Evolutionary conservation across 2,888 invertebrate species (phyloP).

Genomic region (Coenonympha arcania): DNA sequence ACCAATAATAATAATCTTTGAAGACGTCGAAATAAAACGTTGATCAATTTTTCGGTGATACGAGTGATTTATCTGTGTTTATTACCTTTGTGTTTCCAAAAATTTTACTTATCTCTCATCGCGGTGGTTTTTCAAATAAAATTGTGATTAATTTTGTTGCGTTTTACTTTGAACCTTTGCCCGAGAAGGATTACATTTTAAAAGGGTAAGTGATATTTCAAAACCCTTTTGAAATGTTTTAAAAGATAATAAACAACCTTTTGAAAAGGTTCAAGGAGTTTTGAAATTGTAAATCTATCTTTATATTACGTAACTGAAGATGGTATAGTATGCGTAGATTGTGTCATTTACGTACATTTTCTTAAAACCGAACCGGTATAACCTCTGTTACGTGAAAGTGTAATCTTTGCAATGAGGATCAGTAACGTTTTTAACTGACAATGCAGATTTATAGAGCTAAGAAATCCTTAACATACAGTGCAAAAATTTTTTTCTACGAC

Average conservation of each 20-base stretch:
- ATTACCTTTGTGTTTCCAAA: too few relatives aligned
- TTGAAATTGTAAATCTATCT: neutral
- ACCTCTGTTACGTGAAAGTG: slow-evolving; percentile 9
- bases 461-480: too few relatives aligned
- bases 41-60: too few relatives aligned
- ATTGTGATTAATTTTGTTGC: neutral
- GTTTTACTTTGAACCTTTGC: neutral
- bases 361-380: neutral
- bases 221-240: too few relatives aligned
- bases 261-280: neutral
- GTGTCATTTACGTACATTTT: slow-evolving; percentile 2
- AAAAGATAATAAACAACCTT: too few relatives aligned
- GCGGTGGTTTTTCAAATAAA: neutral
- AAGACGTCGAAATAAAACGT: neutral
- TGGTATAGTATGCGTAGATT: neutral
- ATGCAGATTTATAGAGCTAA: too few relatives aligned
- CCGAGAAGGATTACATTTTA: neutral
- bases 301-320: neutral
- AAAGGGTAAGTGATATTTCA: too few relatives aligned
- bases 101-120: neutral
- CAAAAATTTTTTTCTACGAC: too few relatives aligned
- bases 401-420: slow-evolving; percentile 6
- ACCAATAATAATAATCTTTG: neutral
- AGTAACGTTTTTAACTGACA: too few relatives aligned
- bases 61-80: too few relatives aligned